Evolutionary conservation across 2,888 invertebrate species (phyloP), one percentile per base, ranked within the genome.

Genomic region (Chrysolina americana): DNA sequence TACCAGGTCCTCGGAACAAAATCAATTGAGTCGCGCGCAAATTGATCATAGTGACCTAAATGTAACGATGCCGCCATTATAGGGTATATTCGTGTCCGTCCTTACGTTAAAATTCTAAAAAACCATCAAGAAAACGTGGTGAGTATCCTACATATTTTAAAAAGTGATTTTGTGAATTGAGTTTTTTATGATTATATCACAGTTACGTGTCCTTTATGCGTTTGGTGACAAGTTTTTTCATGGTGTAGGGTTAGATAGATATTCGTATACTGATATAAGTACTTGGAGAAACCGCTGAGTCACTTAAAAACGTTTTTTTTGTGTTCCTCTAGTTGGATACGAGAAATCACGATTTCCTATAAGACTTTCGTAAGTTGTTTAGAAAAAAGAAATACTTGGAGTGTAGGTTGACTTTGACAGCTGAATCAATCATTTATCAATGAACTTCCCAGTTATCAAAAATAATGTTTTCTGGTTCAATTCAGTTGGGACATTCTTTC

Each of bases 41-140:
- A 85, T 84, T 83, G 86, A 86, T 85, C 85, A 81, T 82, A 81
- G 81, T 86, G 87, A 87, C 87, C 86, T 85, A 87, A 84, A 87
- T 86, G 85, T 86, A 85, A 84, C 81, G 80, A 84, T 85, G 86
- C 85, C 86, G 86, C 87, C 87, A 87, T 87, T 85, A 84, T 86
- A 86, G 83, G 82, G 85, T 85, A 82, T 81, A 83, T 82, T 82
- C 81, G 84, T 85, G 85, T 86, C 87, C 86, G 87, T 87, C 86
- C 86, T 77, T 71, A 77, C 75, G 77, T 76, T 76, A 56, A 71
- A 72, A 74, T 65, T 65, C 56, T 69, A 74, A 74, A 74, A 73
- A 69, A 66, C 47, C 72, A 72, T 44, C 76, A 70, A 64, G 44
- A 53, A 68, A 69, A 76, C 74, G 76, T 78, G 79, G 78, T 78